These are phyloP conservation scores for Coenonympha glycerion DNA, from an alignment of 2,888 invertebrate genomes.

Conservation along the genomic window DNA sequence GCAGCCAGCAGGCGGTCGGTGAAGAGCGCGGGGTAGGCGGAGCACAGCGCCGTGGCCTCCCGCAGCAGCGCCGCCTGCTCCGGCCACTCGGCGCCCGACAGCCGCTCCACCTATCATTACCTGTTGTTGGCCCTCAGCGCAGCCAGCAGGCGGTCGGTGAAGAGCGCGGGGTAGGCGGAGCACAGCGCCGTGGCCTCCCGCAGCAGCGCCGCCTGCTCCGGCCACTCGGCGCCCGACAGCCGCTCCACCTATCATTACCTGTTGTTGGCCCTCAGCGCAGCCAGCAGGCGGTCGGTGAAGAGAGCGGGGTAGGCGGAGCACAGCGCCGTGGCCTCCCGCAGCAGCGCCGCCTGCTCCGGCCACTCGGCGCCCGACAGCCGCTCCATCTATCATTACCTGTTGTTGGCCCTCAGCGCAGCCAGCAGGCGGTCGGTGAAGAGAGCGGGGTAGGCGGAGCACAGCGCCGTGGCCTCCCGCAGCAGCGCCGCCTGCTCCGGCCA, in stretches of 20 bases:
- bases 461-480: conserved; percentile 85
- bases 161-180: conserved; percentile 86
- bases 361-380: conserved; percentile 83
- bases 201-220: conserved; percentile 83
- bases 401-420: conserved; percentile 81
- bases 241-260: conserved; percentile 76
- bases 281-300: conserved; percentile 86
- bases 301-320: conserved; percentile 87
- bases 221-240: conserved; percentile 81
- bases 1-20: conserved; percentile 86
- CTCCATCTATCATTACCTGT: conserved; percentile 68
- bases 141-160: conserved; percentile 85
- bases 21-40: conserved; percentile 86
- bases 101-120: conserved; percentile 72
- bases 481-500: conserved; percentile 83
- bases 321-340: conserved; percentile 87
- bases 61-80: conserved; percentile 84
- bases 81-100: conserved; percentile 81
- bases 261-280: conserved; percentile 82
- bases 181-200: conserved; percentile 88
- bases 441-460: conserved; percentile 87
- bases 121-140: conserved; percentile 81
- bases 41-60: conserved; percentile 87
- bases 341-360: conserved; percentile 82
- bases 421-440: conserved; percentile 88